Evolutionary conservation across 2,888 invertebrate species (phyloP).

Genomic region (Phalera bucephala): DNA sequence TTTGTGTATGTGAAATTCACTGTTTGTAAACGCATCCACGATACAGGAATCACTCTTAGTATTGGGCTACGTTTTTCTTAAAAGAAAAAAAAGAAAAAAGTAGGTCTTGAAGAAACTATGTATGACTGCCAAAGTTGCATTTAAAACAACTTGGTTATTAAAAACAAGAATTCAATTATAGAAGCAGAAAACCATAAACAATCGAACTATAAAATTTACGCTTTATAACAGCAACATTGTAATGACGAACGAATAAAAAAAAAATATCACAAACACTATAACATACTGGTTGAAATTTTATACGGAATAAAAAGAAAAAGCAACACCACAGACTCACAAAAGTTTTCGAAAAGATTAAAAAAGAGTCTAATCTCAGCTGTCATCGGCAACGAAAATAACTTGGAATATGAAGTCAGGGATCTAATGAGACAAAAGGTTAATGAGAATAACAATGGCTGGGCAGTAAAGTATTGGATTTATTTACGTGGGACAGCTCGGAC

Average conservation of each 20-base stretch:
- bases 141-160: too few relatives aligned
- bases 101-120: too few relatives aligned
- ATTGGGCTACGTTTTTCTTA: too few relatives aligned
- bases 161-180: neutral
- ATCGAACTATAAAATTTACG: conserved; percentile 24
- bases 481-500: conserved; percentile 60
- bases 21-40: too few relatives aligned
- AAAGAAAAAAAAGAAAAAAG: too few relatives aligned
- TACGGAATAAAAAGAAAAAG: conserved; percentile 39
- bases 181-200: conserved; percentile 2
- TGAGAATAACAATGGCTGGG: conserved; percentile 76
- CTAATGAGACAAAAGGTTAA: conserved; percentile 82
- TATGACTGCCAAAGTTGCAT: too few relatives aligned
- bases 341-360: conserved; percentile 35
- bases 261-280: conserved; percentile 37
- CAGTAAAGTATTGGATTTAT: conserved; percentile 80
- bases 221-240: conserved; percentile 20
- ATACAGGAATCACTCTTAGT: too few relatives aligned
- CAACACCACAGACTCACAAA: conserved; percentile 39
- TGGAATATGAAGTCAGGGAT: conserved; percentile 67
- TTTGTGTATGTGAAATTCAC: too few relatives aligned
- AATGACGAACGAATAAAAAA: conserved; percentile 8
- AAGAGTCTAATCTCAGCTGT: conserved; percentile 71
- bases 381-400: conserved; percentile 69
- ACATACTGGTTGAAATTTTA: conserved; percentile 35